Evolutionary conservation across 1,140 invertebrate species (phyloP), one percentile per base, ranked within the genome.

Genomic region (Atopsyche davidsoni): DNA sequence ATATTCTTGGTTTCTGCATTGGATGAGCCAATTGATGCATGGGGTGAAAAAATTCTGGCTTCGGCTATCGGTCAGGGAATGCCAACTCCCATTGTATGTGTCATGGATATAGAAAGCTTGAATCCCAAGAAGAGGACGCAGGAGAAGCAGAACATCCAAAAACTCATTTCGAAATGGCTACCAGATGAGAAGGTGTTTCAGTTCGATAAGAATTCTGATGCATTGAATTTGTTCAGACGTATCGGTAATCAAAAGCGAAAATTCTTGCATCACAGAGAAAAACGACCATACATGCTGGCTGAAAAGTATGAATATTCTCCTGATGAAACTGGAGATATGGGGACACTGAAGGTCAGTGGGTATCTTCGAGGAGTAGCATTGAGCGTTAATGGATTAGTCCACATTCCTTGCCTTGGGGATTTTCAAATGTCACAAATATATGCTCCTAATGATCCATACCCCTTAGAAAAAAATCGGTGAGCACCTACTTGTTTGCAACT

Each of bases 371-470:
- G 91, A 1, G 77, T 81, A 58, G 71, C 85, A 4, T 70, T 96
- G 28, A 86, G 85, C 67, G 91, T 89, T 0, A 96, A 98, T 77
- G 75, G 83, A 56, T 73, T 97, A 36, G 73, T 98, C 36, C 89
- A 98, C 62, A 81, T 98, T 42, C 82, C 89, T 42, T 92, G 91
- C 0, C 80, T 91, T 63, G 94, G 92, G 31, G 88, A 96, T 64
- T 98, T 87, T 67, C 93, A 96, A 75, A 83, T 98, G 79, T 75
- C 70, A 2, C 80, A 85, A 65, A 91, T 97, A 57, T 83, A 86
- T 72, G 76, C 79, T 1, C 65, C 76, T 0, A 67, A 71, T 46
- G 89, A 96, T 77, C 89, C 88, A 2, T 80, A 86, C 69, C 78
- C 81, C 46, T 61, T 87, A n/a, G 76, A 77, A 53, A 73, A 75